These are phyloP conservation scores for Pipa parva DNA, from an alignment of 2,113 vertebrate genomes.

Conservation along the genomic window DNA sequence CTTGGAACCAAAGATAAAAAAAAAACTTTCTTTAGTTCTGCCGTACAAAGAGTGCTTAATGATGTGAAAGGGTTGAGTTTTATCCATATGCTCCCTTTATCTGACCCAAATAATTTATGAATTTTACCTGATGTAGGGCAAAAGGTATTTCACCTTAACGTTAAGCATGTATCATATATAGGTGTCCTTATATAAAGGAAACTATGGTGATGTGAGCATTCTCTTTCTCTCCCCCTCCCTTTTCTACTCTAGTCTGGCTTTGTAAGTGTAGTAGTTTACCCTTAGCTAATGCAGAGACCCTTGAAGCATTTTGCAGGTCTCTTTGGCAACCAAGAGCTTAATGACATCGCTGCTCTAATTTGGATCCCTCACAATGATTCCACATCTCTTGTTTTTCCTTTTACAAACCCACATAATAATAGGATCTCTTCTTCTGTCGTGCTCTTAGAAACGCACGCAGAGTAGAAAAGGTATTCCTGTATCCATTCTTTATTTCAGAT, in stretches of 20 bases:
- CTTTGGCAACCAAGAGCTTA: slow-evolving; percentile 23
- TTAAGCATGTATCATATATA: too few species aligned
- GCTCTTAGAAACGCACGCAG: background rate
- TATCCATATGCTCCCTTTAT: too few species aligned
- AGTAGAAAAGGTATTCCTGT: background rate
- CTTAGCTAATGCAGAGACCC: slow-evolving; percentile 6
- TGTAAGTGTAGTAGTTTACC: background rate
- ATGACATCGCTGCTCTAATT: slow-evolving; percentile 7
- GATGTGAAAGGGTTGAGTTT: too few species aligned
- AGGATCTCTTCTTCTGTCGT: background rate
- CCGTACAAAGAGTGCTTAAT: too few species aligned
- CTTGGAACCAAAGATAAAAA: too few species aligned
- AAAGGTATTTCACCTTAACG: too few species aligned
- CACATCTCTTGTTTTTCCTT: background rate
- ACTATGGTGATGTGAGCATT: too few species aligned
- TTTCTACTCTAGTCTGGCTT: background rate
- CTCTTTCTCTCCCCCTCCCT: background rate
- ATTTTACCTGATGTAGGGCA: too few species aligned
- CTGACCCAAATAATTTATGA: too few species aligned
- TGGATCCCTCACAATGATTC: background rate
- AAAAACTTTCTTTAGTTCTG: too few species aligned
- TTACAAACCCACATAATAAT: slow-evolving; percentile 14
- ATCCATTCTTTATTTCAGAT: too few species aligned
- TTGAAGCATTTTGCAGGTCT: slow-evolving; percentile 17
- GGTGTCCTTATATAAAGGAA: too few species aligned